Evolutionary conservation across 2,888 invertebrate species (phyloP).

Genomic region (Hoplodrina blanda): DNA sequence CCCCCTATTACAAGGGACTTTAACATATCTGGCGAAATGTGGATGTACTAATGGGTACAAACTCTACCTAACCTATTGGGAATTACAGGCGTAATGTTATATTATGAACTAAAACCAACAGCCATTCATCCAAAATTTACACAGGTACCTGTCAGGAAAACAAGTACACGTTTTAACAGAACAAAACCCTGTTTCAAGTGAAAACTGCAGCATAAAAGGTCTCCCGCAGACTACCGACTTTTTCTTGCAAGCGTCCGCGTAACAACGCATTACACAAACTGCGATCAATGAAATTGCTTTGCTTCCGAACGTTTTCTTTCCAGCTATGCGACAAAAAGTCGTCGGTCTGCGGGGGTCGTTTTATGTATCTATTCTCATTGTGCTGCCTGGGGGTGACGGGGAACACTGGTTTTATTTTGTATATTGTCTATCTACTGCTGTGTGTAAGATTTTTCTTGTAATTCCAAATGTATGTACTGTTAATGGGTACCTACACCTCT

Average conservation of each 20-base stretch:
- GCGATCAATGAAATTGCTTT: constrained; percentile 44
- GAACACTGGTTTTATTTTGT: constrained; percentile 8
- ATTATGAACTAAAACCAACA: too few species aligned
- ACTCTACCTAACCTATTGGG: too few species aligned
- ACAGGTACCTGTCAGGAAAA: too few species aligned
- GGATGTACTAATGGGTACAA: too few species aligned
- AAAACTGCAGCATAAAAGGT: too few species aligned
- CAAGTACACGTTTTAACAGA: too few species aligned
- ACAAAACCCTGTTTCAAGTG: too few species aligned
- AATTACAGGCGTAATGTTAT: too few species aligned
- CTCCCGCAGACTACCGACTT: constrained; percentile 17
- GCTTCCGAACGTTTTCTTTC: constrained; percentile 33
- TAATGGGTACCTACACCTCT: too few species aligned
- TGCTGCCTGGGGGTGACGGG: constrained; percentile 3
- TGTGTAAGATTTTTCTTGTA: background rate
- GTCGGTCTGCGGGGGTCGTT: constrained; percentile 3
- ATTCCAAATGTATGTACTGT: background rate
- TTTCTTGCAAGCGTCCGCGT: constrained; percentile 19
- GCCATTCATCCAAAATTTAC: too few species aligned
- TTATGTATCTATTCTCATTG: constrained; percentile 34
- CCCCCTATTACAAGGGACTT: too few species aligned
- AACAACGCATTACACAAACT: constrained; percentile 18
- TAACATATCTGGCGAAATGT: too few species aligned
- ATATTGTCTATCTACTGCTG: background rate
- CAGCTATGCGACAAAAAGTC: constrained; percentile 35